Conservation (phyloP, 2,888 invertebrate genomes). For the Heterodera filipjevi region DNA sequence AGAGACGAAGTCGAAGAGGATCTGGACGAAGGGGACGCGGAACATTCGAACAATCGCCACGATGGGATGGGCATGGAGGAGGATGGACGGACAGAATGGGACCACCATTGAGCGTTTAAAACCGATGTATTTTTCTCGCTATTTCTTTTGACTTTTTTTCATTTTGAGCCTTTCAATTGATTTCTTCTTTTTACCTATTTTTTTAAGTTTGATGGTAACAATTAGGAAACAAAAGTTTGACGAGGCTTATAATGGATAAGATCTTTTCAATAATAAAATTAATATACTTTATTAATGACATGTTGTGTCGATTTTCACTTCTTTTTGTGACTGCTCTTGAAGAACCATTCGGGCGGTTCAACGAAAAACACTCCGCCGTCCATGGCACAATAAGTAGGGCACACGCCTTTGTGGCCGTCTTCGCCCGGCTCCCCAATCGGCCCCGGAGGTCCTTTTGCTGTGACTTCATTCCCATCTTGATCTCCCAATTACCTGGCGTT, state of each 20-base stretch:
- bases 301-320: not conserved
- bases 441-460: constrained; percentile 26
- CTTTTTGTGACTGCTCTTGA: constrained; percentile 35
- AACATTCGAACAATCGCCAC: not conserved
- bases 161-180: no score
- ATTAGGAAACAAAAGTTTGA: no score
- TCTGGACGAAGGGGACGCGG: not conserved
- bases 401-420: constrained; percentile 48
- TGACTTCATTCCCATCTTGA: no score
- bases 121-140: not conserved
- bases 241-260: not conserved
- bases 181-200: no score
- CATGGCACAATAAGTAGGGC: constrained; percentile 63
- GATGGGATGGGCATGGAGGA: not conserved
- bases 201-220: no score
- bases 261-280: not conserved
- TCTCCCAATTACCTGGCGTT: constrained; percentile 6
- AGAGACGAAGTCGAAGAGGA: not conserved
- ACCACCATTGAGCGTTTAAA: not conserved
- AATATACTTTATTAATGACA: no score
- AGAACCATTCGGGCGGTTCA: constrained; percentile 62
- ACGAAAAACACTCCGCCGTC: constrained; percentile 65
- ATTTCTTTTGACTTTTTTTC: not conserved
- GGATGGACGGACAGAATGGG: not conserved
- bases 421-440: constrained; percentile 36